Evolutionary conservation across 2,888 invertebrate species (phyloP).

Genomic region (Melitaea athalia): DNA sequence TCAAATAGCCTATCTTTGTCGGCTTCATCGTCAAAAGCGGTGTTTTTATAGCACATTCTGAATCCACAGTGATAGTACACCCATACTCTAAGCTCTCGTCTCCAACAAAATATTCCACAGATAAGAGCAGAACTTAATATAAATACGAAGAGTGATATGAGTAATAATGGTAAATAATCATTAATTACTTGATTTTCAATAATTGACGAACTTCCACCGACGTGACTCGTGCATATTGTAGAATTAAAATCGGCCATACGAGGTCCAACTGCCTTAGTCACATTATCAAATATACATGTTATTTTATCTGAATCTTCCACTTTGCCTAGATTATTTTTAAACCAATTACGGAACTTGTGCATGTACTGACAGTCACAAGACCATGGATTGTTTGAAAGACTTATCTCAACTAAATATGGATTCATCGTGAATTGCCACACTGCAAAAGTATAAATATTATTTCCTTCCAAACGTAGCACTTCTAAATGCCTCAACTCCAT

Average conservation of each 20-base stretch:
- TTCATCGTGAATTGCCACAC: constrained; percentile 93
- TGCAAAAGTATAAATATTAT: constrained; percentile 90
- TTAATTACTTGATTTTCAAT: constrained; percentile 90
- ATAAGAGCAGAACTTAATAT: constrained; percentile 88
- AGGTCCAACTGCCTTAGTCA: constrained; percentile 86
- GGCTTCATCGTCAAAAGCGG: constrained; percentile 89
- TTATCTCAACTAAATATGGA: constrained; percentile 93
- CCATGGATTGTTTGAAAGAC: constrained; percentile 93
- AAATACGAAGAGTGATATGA: constrained; percentile 90
- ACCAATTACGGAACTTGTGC: constrained; percentile 90
- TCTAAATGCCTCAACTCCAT: constrained; percentile 90
- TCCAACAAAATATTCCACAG: constrained; percentile 90
- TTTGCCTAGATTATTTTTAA: constrained; percentile 89
- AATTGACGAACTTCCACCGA: constrained; percentile 87
- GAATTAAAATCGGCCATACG: constrained; percentile 89
- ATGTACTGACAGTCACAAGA: constrained; percentile 94
- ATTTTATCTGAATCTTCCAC: constrained; percentile 90
- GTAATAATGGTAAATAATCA: constrained; percentile 89
- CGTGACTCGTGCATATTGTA: constrained; percentile 88
- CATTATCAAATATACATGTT: constrained; percentile 88
- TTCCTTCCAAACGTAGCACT: constrained; percentile 92
- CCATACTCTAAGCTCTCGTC: constrained; percentile 92
- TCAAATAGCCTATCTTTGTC: constrained; percentile 95
- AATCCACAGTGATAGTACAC: constrained; percentile 92
- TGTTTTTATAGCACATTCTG: constrained; percentile 92